Evolutionary conservation across 2,888 invertebrate species (phyloP).

Genomic region (Phoronis australis): DNA sequence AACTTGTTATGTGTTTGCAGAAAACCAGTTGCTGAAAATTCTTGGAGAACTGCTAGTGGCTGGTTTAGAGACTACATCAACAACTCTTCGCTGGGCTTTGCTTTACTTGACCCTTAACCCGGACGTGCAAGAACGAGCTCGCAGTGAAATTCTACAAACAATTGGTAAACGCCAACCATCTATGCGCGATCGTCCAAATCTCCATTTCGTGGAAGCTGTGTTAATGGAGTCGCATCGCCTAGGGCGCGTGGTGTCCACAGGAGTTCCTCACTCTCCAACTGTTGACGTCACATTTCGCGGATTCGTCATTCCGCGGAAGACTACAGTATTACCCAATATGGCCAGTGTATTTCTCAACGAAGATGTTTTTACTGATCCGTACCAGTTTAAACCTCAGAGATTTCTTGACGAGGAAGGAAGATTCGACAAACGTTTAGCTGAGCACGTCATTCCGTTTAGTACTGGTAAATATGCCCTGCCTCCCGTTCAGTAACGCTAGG

Average conservation of each 20-base stretch:
- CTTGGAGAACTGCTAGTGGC: constrained; percentile 32
- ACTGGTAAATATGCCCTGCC: no score
- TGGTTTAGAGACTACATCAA: constrained; percentile 40
- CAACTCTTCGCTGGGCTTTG: constrained; percentile 35
- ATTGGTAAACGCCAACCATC: constrained; percentile 28
- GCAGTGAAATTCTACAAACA: constrained; percentile 26
- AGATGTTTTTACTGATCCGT: not conserved
- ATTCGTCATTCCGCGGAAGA: constrained; percentile 21
- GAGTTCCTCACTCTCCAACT: constrained; percentile 40
- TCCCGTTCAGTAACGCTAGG: no score
- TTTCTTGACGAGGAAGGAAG: not conserved
- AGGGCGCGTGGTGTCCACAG: constrained; percentile 37
- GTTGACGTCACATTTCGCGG: constrained; percentile 15
- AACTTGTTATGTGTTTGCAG: no score
- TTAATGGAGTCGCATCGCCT: constrained; percentile 32
- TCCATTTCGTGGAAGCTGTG: constrained; percentile 34
- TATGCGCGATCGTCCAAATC: constrained; percentile 18
- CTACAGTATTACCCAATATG: constrained; percentile 33
- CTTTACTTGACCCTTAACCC: constrained; percentile 33
- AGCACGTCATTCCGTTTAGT: no score
- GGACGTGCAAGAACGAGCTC: constrained; percentile 30
- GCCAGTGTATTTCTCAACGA: constrained; percentile 24
- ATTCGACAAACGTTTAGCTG: not conserved
- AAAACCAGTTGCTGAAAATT: not conserved
- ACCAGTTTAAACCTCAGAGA: not conserved